These are phyloP conservation scores for Drosophila longiperda DNA, from an alignment of 2,888 invertebrate species.

Conservation along the genomic window DNA sequence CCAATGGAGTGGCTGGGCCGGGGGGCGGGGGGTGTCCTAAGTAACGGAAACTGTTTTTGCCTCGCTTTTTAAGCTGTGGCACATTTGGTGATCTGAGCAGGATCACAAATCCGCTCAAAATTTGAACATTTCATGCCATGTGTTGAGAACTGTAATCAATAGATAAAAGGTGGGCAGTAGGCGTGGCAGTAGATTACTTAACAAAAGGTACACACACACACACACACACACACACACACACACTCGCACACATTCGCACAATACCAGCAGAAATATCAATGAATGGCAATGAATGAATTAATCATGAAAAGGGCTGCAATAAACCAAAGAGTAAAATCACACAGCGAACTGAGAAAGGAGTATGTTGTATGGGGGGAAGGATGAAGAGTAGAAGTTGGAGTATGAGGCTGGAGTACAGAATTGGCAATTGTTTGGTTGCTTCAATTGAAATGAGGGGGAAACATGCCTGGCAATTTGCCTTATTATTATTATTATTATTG, in stretches of 20 bases:
- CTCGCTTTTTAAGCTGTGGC: slow-evolving; percentile 3
- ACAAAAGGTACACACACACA: slow-evolving; percentile 37
- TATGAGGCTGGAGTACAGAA: background rate
- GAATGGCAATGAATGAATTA: slow-evolving; percentile 60
- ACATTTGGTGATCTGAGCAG: slow-evolving; percentile 17
- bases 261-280: slow-evolving; percentile 60
- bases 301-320: slow-evolving; percentile 11
- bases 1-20: background rate
- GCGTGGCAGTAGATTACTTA: slow-evolving; percentile 30
- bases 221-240: slow-evolving; percentile 20
- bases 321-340: slow-evolving; percentile 6
- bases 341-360: background rate
- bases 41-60: background rate
- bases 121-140: slow-evolving; percentile 7
- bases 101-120: slow-evolving; percentile 25
- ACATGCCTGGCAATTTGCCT: slow-evolving; percentile 45
- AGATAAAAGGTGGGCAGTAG: slow-evolving; percentile 10
- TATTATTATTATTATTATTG: slow-evolving; percentile 53
- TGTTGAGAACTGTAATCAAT: slow-evolving; percentile 11
- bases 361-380: background rate
- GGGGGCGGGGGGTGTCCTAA: background rate
- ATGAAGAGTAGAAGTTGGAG: background rate
- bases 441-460: slow-evolving; percentile 48
- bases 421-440: slow-evolving; percentile 42
- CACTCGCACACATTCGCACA: slow-evolving; percentile 1